These are phyloP conservation scores for Amphibalanus amphitrite DNA, from an alignment of 1,140 invertebrate genomes.

Conservation along the genomic window DNA sequence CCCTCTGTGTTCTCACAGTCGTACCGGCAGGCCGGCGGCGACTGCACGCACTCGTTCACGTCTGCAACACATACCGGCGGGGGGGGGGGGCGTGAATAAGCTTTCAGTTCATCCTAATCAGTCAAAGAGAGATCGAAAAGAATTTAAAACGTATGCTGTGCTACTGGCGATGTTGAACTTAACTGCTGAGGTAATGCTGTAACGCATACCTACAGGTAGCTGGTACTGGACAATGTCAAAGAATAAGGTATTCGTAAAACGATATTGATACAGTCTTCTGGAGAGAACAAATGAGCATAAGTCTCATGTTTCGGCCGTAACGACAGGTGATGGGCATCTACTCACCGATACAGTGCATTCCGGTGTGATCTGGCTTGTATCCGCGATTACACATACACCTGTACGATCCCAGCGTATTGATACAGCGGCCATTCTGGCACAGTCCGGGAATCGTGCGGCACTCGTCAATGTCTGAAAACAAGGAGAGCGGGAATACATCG, in stretches of 20 bases:
- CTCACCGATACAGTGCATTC: slow-evolving; percentile 36
- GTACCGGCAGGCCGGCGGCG: slow-evolving; percentile 49
- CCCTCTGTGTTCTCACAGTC: slow-evolving; percentile 61
- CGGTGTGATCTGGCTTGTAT: slow-evolving; percentile 39
- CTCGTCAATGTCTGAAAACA: slow-evolving; percentile 48
- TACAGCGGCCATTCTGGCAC: slow-evolving; percentile 53
- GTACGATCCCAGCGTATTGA: slow-evolving; percentile 49
- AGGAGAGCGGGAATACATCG: not conserved
- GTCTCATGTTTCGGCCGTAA: no score
- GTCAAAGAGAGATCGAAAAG: no score
- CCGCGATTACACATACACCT: slow-evolving; percentile 48
- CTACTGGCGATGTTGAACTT: not conserved
- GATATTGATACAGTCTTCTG: no score
- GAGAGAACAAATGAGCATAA: no score
- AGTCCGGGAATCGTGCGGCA: slow-evolving; percentile 56
- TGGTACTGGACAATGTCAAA: not conserved
- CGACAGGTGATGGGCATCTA: no score
- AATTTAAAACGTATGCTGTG: not conserved
- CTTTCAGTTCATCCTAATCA: not conserved
- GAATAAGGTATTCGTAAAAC: not conserved
- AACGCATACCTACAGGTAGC: not conserved
- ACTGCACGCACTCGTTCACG: slow-evolving; percentile 48
- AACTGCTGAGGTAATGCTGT: not conserved
- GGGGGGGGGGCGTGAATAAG: not conserved
- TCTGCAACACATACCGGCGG: slow-evolving; percentile 29